Evolutionary conservation across 2,888 invertebrate genomes (phyloP).

Genomic region (Plagiodera versicolora): DNA sequence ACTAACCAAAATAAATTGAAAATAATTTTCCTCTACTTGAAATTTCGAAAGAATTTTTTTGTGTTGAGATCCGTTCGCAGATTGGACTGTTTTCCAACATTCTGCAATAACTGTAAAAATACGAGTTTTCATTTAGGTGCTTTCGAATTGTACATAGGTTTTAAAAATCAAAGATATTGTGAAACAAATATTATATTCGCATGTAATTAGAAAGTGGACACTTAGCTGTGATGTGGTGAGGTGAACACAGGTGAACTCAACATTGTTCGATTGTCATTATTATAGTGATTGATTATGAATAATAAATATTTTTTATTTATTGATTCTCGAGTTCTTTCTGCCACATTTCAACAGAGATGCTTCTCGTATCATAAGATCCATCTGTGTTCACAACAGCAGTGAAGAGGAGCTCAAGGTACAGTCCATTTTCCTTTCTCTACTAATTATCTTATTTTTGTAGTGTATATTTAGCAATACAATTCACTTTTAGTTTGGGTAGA

Average conservation of each 20-base stretch:
- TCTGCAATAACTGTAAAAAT: constrained; percentile 10
- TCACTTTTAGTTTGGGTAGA: background rate
- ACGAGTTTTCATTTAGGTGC: constrained; percentile 10
- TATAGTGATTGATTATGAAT: constrained; percentile 26
- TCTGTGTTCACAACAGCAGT: constrained; percentile 60
- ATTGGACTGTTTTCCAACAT: constrained; percentile 5
- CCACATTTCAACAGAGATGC: constrained; percentile 8
- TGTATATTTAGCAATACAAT: constrained; percentile 11
- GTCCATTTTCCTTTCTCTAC: constrained; percentile 51
- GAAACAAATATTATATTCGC: constrained; percentile 13
- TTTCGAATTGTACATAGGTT: constrained; percentile 33
- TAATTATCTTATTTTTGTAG: constrained; percentile 5
- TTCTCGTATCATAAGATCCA: constrained; percentile 35
- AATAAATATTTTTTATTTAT: constrained; percentile 29
- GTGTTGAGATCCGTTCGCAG: background rate
- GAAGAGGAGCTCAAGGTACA: constrained; percentile 73
- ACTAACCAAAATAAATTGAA: no score
- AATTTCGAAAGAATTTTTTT: no score
- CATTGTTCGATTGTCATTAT: constrained; percentile 34
- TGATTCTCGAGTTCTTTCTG: constrained; percentile 22
- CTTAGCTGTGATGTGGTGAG: constrained; percentile 52
- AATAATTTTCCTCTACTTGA: no score
- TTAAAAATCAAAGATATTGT: constrained; percentile 23
- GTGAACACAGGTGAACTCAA: constrained; percentile 53
- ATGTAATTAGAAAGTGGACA: constrained; percentile 26